These are phyloP conservation scores for Botrylloides violaceus DNA, from an alignment of 23 tunicate genomes.

Conservation along the genomic window DNA sequence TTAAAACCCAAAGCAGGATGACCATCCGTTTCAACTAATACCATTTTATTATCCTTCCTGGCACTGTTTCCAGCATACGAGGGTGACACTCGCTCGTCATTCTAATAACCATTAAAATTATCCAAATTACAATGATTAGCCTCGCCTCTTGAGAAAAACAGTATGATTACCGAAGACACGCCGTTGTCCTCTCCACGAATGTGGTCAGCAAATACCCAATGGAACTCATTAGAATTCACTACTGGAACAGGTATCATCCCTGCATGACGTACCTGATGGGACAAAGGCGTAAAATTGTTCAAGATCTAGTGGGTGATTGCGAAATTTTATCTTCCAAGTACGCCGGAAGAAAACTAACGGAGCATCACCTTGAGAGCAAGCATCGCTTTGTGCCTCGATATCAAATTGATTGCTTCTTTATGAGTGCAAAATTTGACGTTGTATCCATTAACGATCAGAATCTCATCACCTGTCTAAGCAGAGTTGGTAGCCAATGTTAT, in stretches of 20 bases:
- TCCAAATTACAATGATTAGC: too few relatives aligned
- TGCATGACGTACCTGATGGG: slow-evolving; percentile 11
- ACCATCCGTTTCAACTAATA: slow-evolving; percentile 2
- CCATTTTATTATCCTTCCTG: background rate
- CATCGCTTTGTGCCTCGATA: slow-evolving; percentile 18
- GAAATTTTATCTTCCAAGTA: too few relatives aligned
- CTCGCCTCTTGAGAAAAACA: too few relatives aligned
- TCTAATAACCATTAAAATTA: too few relatives aligned
- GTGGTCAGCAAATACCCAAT: slow-evolving; percentile 19
- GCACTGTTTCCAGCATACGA: background rate
- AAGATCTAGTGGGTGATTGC: too few relatives aligned
- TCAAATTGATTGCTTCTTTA: slow-evolving; percentile 17
- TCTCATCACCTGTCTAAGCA: slow-evolving; percentile 17
- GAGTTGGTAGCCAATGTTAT: too few relatives aligned
- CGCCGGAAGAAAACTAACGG: background rate
- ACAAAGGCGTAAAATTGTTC: too few relatives aligned
- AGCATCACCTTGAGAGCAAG: slow-evolving; percentile 15
- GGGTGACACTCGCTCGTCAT: too few relatives aligned
- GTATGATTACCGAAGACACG: too few relatives aligned
- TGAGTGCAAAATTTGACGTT: slow-evolving; percentile 17
- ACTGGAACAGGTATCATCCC: slow-evolving; percentile 12
- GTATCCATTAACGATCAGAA: slow-evolving; percentile 8
- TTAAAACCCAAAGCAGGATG: slow-evolving; percentile 9
- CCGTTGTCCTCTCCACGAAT: background rate
- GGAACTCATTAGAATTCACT: background rate